Evolutionary conservation across 2,113 vertebrate species (phyloP).

Genomic region (Hippocampus guttulatus): DNA sequence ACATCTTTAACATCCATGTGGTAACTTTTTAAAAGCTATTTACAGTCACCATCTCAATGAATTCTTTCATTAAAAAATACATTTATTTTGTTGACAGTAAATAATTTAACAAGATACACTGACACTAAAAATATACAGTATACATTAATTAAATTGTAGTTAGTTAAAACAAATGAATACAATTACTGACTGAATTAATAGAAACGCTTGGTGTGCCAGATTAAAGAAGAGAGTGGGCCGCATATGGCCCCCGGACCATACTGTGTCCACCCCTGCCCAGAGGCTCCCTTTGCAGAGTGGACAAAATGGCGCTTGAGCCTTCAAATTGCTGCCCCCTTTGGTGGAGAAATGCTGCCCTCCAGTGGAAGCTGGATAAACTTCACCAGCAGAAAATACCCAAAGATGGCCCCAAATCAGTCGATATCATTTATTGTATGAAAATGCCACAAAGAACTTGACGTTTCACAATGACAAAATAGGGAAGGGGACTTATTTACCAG

Average conservation of each 20-base stretch:
- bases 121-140: no score
- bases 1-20: no score
- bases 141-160: no score
- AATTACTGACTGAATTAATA: no score
- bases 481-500: neutral
- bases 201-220: neutral
- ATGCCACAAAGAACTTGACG: neutral
- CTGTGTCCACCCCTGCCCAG: neutral
- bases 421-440: constrained; percentile 38
- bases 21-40: no score
- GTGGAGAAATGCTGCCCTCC: constrained; percentile 64
- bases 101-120: no score
- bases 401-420: neutral
- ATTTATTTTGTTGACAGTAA: no score
- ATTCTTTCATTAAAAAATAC: no score
- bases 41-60: no score
- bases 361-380: constrained; percentile 45
- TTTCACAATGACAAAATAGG: neutral
- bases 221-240: neutral
- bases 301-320: constrained; percentile 62
- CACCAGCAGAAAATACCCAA: neutral
- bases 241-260: neutral
- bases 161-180: no score
- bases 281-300: neutral
- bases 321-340: neutral